These are phyloP conservation scores for Arge pagana DNA, from an alignment of 2,888 invertebrate genomes.

Conservation along the genomic window DNA sequence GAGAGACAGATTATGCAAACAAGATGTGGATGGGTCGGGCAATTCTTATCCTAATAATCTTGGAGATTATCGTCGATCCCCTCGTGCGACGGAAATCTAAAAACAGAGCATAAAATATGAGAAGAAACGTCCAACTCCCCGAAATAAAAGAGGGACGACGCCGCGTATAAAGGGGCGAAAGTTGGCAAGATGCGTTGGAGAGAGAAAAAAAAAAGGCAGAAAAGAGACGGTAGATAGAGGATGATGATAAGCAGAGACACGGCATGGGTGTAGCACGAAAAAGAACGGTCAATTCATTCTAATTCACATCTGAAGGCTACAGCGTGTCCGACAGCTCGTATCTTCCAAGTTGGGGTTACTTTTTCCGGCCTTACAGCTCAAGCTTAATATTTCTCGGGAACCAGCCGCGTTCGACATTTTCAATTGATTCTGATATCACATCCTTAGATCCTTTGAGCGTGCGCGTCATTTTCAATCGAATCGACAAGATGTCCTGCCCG, in stretches of 20 bases:
- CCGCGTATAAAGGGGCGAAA: conserved; percentile 15
- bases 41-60: conserved; percentile 14
- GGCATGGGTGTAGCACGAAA: not conserved
- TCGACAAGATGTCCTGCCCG: no score
- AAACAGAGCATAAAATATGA: conserved; percentile 14
- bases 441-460: no score
- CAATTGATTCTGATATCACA: no score
- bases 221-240: conserved; percentile 6
- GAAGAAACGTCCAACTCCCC: conserved; percentile 13
- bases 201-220: conserved; percentile 21
- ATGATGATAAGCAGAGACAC: not conserved
- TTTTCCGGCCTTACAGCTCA: conserved; percentile 14
- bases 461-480: no score
- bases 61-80: conserved; percentile 12
- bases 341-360: conserved; percentile 12
- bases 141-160: conserved; percentile 21
- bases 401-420: no score
- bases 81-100: conserved; percentile 5
- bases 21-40: conserved; percentile 2
- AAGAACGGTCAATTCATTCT: conserved; percentile 52
- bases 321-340: conserved; percentile 55
- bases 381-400: conserved; percentile 18
- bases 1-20: conserved; percentile 20
- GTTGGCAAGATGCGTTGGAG: conserved; percentile 4
- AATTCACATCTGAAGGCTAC: conserved; percentile 55